These are phyloP conservation scores for Gastracanthus pulcherrimus DNA, from an alignment of 2,888 invertebrate species.

Conservation along the genomic window DNA sequence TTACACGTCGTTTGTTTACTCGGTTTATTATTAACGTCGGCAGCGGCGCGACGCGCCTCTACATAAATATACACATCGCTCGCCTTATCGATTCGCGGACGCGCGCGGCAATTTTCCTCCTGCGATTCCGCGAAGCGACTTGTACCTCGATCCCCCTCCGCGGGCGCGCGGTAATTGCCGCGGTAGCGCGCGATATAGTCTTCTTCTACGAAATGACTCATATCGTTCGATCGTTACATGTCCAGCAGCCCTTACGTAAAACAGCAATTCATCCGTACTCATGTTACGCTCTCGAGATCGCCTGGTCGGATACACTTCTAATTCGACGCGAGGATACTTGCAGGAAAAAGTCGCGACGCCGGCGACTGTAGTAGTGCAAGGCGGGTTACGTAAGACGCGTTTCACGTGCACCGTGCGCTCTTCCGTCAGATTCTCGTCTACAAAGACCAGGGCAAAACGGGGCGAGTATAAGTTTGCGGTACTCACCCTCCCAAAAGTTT, in stretches of 20 bases:
- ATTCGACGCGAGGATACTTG: not conserved
- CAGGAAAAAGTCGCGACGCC: too few species aligned
- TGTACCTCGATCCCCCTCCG: too few species aligned
- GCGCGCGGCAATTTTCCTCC: not conserved
- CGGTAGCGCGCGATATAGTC: too few species aligned
- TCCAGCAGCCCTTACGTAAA: not conserved
- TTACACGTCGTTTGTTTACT: not conserved
- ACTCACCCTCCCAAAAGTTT: slow-evolving; percentile 55
- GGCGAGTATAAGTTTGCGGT: not conserved
- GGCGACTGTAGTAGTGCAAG: not conserved
- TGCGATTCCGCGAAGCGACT: slow-evolving; percentile 12
- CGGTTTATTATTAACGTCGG: not conserved
- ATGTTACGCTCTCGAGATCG: not conserved
- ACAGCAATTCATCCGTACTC: not conserved
- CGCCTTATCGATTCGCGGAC: not conserved
- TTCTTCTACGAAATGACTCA: slow-evolving; percentile 2
- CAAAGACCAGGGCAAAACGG: not conserved
- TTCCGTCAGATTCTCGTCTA: not conserved
- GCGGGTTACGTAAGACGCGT: slow-evolving; percentile 9
- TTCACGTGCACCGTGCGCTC: not conserved
- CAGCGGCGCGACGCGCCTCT: not conserved
- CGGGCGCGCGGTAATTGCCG: not conserved
- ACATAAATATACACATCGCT: too few species aligned
- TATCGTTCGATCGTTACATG: not conserved
- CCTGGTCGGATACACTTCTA: too few species aligned